Evolutionary conservation across 2,113 vertebrate species (phyloP), one percentile per base, ranked within the genome.

Genomic region (Indicator maculatus): DNA sequence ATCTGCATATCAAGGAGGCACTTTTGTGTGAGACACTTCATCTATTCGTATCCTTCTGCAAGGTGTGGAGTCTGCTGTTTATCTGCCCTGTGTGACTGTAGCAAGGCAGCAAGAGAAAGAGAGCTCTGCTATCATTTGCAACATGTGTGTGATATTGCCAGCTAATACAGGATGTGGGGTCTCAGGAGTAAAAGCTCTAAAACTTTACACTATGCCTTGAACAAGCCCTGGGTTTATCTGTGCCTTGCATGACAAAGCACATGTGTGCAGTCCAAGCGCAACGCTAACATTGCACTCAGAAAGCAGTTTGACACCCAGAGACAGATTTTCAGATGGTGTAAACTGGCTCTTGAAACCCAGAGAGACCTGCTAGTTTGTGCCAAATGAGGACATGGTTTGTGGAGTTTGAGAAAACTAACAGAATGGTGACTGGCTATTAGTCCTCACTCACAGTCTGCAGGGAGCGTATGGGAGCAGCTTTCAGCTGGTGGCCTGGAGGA

Each of bases 221-320:
- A 67, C 44, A 58, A 58, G 26, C 31, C 4, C 16, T 2, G 23
- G 18, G 20, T 36, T 84, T 65, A 23, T n/a, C 60, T 38, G 31
- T 18, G 39, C 24, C 30, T 45, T 8, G 26, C 28, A 52, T 6
- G 18, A 16, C 41, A 47, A 23, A 59, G 50, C 21, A 23, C n/a
- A 19, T 0, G 0, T 4, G 23, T 2, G 1, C 1, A 1, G 58
- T 33, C 47, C 36, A 28, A 69, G 52, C 3, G 5, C 52, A 17
- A 24, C 12, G 9, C 14, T 31, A 45, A 18, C 21, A 77, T 45
- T 1, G 18, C 36, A 11, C 38, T 58, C 61, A 71, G 70, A 28
- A 77, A 21, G 44, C 0, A 0, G 19, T 45, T 14, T 33, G 52
- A 78, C 60, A 71, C 61, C 61, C 69, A 14, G 23, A 47, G 71